Base-by-base conservation (phyloP, 2,797 vertebrate species). In the Nasua narica region DNA sequence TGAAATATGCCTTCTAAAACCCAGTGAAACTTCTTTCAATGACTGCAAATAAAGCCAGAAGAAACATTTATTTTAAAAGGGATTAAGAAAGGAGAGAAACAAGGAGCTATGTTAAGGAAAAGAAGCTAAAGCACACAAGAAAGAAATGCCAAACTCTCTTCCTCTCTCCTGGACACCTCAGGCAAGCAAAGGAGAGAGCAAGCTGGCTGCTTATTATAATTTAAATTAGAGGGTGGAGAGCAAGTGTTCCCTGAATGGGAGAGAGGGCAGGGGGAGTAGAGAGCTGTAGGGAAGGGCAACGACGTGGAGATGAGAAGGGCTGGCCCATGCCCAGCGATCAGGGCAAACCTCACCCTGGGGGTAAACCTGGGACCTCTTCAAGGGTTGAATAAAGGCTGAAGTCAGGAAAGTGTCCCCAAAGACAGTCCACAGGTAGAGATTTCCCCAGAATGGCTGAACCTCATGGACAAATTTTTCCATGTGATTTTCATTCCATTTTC, bases 401-500 rank as follows among this genome's bases (percentile, higher is more conserved):
- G 25, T 86, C 82, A 96, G 90, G 91, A 96, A 96, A 93, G 95
- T 72, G 96, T 82, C 79, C 97, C 91, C 19, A 37, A 94, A 98
- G 98, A 98, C 94, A 62, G 58, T 62, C 58, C 58, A 62, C 84
- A 97, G 84, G 94, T 94, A 87, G 76, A 88, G 82, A 90, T 84
- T 97, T 97, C 98, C 97, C 96, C 91, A 96, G 97, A 95, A 94
- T 60, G 52, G 92, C 97, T 98, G 98, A 97, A 97, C 98, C 98
- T 97, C 97, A 62, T 27, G 87, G 96, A 97, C 97, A 98, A 76
- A 96, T 98, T 99, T 98, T 98, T 98, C 98, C 98, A 93, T 97
- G 97, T 98, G 98, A 98, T 99, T 98, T 98, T 97, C 98, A 98
- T 98, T 98, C 97, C 98, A 98, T 98, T 99, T 98, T 98, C 98